Evolutionary conservation across 2,888 invertebrate species (phyloP), one percentile per base, ranked within the genome.

Genomic region (Dorcus parallelipipedus): DNA sequence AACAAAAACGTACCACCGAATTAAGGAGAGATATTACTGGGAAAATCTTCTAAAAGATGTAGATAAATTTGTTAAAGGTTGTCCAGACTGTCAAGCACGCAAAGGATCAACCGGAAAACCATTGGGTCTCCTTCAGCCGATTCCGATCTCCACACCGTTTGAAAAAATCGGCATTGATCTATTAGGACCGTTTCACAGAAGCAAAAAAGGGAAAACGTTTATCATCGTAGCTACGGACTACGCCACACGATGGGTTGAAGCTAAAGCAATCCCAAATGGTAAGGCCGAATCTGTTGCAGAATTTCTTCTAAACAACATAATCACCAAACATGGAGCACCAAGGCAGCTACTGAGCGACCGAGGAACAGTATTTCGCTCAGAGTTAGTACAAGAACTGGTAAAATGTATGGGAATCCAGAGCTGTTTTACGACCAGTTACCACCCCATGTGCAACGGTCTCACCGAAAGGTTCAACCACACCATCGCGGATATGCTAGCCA

Each of bases 151-250:
- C 14, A 14, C 14, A 14, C 14, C 14, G 14, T 14, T 14, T 14
- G 14, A 14, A 14, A 67, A 61, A 62, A 64, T 1, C 40, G 67
- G 39, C 54, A 64, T 63, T 60, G 61, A 14, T 14, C 14, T 14
- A 14, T 14, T 14, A 14, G 14, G 14, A 59, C 64, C 65, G 9
- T 38, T 52, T 9, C 68, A 1, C 3, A 20, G 20, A 2, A 20
- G 20, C 3, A 20, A 20, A 3, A 20, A 20, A 3, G 20, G 20
- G 2, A 20, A 20, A 20, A 20, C 20, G 3, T 20, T 20, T 20
- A 20, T 20, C 3, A 3, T 20, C 20, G 67, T 71, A 4, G 67
- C 68, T 0, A 68, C 67, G 3, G 68, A 68, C 48, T 71, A 67
- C 40, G 66, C 68, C 2, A 67, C 70, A 1, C 38, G 65, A 14